A percentile compares a stretch with the other conserved stretches of the same genome.
These are phyloP conservation scores for Gallinago media DNA, from an alignment of 2,113 vertebrate species.

Conservation along the genomic window DNA sequence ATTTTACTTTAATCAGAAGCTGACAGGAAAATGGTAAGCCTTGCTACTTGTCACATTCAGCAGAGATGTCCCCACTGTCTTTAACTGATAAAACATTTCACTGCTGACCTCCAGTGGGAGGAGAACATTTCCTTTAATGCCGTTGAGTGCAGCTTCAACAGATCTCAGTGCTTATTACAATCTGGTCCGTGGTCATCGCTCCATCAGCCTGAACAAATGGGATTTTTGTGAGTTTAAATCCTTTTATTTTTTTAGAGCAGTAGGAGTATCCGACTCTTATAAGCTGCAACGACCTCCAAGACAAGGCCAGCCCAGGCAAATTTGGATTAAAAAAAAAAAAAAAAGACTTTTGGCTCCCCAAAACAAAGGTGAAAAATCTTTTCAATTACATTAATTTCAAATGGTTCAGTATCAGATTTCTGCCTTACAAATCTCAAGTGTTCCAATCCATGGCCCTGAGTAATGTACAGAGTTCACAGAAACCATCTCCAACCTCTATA, in stretches of 20 bases:
- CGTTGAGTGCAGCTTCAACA: neutral
- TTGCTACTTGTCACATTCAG: slow-evolving; percentile 10
- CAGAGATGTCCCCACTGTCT: slow-evolving; percentile 19
- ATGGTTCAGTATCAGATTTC: slow-evolving; percentile 4
- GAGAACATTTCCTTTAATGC: slow-evolving; percentile 19
- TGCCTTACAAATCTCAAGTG: neutral
- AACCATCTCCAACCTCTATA: neutral
- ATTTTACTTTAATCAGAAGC: slow-evolving; percentile 59
- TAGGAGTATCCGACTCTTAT: neutral
- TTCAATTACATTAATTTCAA: neutral
- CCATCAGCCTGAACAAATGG: slow-evolving; percentile 41
- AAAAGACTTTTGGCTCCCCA: neutral
- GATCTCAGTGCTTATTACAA: slow-evolving; percentile 11
- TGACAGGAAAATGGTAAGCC: neutral
- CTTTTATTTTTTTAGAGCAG: neutral
- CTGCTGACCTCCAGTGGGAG: slow-evolving; percentile 49
- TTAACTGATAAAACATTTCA: slow-evolving; percentile 53
- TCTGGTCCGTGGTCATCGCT: neutral
- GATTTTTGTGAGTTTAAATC: neutral
- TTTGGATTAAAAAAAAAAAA: neutral
- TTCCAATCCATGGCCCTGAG: neutral
- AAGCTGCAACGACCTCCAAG: neutral
- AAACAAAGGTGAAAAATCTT: slow-evolving; percentile 10
- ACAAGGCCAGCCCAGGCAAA: neutral
- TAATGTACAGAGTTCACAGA: neutral